Percentiles rank a stretch among this genome's conserved stretches.
These are phyloP conservation scores for Drosophila antonietae DNA, from an alignment of 2,888 invertebrate genomes.

Conservation along the genomic window DNA sequence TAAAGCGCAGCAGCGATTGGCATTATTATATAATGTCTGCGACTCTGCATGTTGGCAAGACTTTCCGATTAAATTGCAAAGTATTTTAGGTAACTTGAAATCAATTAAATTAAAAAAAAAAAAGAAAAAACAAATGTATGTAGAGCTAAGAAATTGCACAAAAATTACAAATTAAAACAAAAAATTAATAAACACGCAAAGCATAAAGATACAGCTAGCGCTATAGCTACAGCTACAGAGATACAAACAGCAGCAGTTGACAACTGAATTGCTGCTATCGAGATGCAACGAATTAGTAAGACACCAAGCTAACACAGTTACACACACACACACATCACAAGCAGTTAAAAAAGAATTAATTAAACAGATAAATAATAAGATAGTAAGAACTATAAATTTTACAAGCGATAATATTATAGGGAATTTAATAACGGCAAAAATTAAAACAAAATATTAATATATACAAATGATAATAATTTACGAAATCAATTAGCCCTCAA, in stretches of 20 bases:
- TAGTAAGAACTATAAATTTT: constrained; percentile 33
- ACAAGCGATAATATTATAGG: constrained; percentile 52
- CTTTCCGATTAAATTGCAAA: constrained; percentile 68
- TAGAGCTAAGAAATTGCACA: constrained; percentile 75
- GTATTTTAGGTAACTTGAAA: constrained; percentile 68
- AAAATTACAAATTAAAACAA: constrained; percentile 20
- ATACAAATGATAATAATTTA: constrained; percentile 25
- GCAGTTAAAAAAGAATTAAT: constrained; percentile 36
- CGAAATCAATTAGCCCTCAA: constrained; percentile 55
- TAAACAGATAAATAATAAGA: constrained; percentile 14
- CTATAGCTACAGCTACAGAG: constrained; percentile 23
- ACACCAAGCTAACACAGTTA: constrained; percentile 44
- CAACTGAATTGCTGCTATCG: constrained; percentile 47
- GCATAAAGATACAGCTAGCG: constrained; percentile 24
- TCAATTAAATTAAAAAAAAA: constrained; percentile 59
- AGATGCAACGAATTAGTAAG: constrained; percentile 72
- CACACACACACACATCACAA: constrained; percentile 58
- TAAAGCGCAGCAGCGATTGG: constrained; percentile 24
- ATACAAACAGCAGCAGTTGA: constrained; percentile 22
- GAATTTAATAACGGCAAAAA: constrained; percentile 49
- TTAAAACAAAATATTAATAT: constrained; percentile 26
- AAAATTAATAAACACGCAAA: constrained; percentile 7
- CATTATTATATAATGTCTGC: constrained; percentile 71
- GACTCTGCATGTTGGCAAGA: constrained; percentile 57
- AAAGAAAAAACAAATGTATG: constrained; percentile 18